A percentile compares a stretch with the other conserved stretches of the same genome.
Conservation (phyloP, 2,888 invertebrate genomes). For the Seira sanloemensis region DNA sequence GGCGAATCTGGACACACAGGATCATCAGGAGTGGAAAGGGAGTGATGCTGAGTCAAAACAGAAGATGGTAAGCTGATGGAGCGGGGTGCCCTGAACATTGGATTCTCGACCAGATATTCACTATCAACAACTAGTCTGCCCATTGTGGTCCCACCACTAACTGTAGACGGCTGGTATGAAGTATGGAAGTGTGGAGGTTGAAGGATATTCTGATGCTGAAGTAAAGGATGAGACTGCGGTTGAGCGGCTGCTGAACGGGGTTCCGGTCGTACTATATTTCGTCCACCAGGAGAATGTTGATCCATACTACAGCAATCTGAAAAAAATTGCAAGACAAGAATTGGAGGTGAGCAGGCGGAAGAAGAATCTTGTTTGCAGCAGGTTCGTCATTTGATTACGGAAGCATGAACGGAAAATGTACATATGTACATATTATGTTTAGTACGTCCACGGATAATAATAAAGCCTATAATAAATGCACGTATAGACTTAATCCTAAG, state of each 20-base stretch:
- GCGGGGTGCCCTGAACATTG: conserved; percentile 7
- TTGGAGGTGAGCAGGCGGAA: too few relatives aligned
- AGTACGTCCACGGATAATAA: too few relatives aligned
- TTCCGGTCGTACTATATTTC: conserved; percentile 37
- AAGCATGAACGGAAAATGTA: too few relatives aligned
- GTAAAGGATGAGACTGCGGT: conserved; percentile 21
- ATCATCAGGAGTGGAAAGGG: conserved; percentile 11
- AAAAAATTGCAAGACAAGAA: too few relatives aligned
- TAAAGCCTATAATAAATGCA: too few relatives aligned
- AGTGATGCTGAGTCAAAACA: not conserved
- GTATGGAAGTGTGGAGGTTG: not conserved
- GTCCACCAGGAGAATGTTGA: conserved; percentile 17
- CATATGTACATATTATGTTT: too few relatives aligned
- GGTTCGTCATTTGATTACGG: too few relatives aligned
- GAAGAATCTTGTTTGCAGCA: too few relatives aligned
- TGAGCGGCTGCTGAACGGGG: conserved; percentile 22
- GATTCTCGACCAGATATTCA: conserved; percentile 20
- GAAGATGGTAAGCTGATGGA: not conserved
- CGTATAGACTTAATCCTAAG: too few relatives aligned
- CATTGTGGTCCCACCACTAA: conserved; percentile 21
- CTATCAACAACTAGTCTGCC: conserved; percentile 30
- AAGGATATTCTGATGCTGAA: not conserved
- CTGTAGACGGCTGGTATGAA: conserved; percentile 7
- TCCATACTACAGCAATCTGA: conserved; percentile 44
- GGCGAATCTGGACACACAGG: not conserved